Conservation (phyloP, 2,113 vertebrate genomes). For the Istiophorus platypterus region DNA sequence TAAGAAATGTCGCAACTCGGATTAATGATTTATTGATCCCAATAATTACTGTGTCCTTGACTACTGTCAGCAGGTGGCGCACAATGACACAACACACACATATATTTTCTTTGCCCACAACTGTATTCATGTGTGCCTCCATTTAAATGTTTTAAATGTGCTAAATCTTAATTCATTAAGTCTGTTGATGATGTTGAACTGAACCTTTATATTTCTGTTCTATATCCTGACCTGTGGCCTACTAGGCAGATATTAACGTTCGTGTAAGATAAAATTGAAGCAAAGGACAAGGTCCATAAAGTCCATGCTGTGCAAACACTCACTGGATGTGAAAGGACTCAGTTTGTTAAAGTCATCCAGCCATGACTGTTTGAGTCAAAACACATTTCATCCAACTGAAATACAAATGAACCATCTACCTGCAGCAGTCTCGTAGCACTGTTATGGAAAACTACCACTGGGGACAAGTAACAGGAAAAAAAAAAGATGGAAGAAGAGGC, state of each 20-base stretch:
- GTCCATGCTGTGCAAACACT: slow-evolving; percentile 51
- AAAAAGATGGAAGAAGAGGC: slow-evolving; percentile 5
- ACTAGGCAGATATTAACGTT: not conserved
- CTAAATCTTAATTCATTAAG: not conserved
- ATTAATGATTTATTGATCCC: no score
- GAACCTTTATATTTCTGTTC: not conserved
- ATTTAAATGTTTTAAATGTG: not conserved
- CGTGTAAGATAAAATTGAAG: slow-evolving; percentile 22
- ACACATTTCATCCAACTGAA: not conserved
- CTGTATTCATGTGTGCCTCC: not conserved
- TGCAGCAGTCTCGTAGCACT: not conserved
- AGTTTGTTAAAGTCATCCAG: not conserved
- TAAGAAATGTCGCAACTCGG: no score
- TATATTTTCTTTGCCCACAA: no score
- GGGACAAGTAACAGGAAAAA: not conserved
- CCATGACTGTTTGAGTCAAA: not conserved
- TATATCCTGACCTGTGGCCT: slow-evolving; percentile 32
- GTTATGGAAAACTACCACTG: not conserved
- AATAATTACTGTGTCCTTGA: no score
- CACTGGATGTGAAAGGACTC: not conserved
- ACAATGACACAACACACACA: not conserved
- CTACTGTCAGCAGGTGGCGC: not conserved
- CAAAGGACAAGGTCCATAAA: slow-evolving; percentile 62
- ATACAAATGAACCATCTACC: not conserved
- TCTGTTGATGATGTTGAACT: not conserved